A percentile compares a stretch with the other conserved stretches of the same genome.
These are phyloP conservation scores for Acronicta aceris DNA, from an alignment of 2,888 invertebrate genomes.

Conservation along the genomic window DNA sequence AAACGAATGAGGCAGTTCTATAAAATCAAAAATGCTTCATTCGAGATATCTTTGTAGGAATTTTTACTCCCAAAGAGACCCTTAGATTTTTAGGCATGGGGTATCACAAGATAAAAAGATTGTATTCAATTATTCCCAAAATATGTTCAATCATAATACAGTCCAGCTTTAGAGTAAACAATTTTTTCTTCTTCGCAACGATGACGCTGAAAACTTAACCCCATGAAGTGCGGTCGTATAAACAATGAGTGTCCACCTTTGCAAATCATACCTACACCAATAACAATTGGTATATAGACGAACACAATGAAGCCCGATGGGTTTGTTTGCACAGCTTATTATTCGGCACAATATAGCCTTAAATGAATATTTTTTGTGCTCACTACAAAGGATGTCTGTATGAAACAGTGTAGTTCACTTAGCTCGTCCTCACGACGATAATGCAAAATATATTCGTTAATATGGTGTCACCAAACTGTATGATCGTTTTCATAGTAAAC, in stretches of 20 bases:
- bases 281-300: slow-evolving; percentile 32
- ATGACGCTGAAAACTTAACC: slow-evolving; percentile 11
- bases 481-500: not conserved
- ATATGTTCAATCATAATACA: too few species aligned
- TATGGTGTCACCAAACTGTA: not conserved
- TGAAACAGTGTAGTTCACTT: slow-evolving; percentile 29
- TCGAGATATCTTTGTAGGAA: too few species aligned
- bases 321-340: slow-evolving; percentile 58
- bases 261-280: slow-evolving; percentile 24
- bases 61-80: too few species aligned
- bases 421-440: slow-evolving; percentile 8
- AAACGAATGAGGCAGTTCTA: too few species aligned
- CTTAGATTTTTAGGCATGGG: too few species aligned
- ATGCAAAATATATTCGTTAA: not conserved
- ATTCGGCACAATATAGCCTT: slow-evolving; percentile 43
- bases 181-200: not conserved
- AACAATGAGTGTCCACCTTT: slow-evolving; percentile 40
- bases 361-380: slow-evolving; percentile 43
- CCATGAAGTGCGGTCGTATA: slow-evolving; percentile 5
- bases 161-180: not conserved
- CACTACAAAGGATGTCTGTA: slow-evolving; percentile 25
- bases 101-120: too few species aligned
- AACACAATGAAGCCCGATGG: slow-evolving; percentile 45
- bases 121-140: too few species aligned
- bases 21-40: too few species aligned